Conservation (phyloP, 2,797 vertebrate species). For the Acomys russatus region DNA sequence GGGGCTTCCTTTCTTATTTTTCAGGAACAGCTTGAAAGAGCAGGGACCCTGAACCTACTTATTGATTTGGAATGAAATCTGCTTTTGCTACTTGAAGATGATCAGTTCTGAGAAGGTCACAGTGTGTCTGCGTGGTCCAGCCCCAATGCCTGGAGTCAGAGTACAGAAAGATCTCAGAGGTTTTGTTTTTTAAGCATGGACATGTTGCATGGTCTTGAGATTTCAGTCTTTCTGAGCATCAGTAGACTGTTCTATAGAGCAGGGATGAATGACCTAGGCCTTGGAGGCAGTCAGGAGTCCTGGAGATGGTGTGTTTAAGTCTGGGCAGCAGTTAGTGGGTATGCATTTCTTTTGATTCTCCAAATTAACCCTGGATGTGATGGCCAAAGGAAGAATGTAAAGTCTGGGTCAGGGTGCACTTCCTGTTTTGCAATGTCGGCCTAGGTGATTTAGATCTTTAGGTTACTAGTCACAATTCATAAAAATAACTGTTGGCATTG, state of each 20-base stretch:
- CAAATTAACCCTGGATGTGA: neutral
- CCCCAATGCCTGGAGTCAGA: neutral
- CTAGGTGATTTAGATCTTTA: neutral
- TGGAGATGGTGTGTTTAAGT: neutral
- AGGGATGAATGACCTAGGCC: neutral
- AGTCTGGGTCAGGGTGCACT: neutral
- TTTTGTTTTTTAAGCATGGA: neutral
- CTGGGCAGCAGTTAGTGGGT: too few species aligned
- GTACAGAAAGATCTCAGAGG: neutral
- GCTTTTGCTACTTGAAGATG: neutral
- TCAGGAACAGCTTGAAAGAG: neutral
- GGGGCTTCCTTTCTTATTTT: neutral
- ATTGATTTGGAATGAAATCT: neutral
- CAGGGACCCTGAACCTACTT: neutral
- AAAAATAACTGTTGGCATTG: neutral
- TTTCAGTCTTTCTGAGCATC: neutral
- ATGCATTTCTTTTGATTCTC: neutral
- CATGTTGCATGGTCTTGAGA: neutral
- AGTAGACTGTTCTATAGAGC: neutral
- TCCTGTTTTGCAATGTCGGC: neutral
- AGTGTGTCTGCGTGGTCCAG: neutral
- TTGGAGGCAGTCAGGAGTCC: neutral
- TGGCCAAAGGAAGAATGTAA: neutral
- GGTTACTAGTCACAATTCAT: neutral
- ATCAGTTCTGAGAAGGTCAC: neutral